These are phyloP conservation scores for Ephestia elutella DNA, from an alignment of 1,140 invertebrate species.

Conservation along the genomic window DNA sequence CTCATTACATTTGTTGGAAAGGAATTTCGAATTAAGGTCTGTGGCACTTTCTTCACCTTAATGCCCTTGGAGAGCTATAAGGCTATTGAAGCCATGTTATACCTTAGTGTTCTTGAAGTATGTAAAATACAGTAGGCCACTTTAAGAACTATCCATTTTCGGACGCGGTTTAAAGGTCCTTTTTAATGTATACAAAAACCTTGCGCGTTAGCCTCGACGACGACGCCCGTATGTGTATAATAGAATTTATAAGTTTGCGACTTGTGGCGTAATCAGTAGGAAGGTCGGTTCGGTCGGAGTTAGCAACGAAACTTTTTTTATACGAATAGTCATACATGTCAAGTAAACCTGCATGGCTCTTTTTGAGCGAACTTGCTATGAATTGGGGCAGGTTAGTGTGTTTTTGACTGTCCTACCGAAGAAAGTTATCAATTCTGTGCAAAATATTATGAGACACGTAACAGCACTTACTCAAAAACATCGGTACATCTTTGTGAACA, in stretches of 20 bases:
- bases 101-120: no score
- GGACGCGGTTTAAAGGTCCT: no score
- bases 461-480: neutral
- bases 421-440: no score
- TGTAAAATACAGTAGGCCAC: no score
- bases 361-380: no score
- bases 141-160: no score
- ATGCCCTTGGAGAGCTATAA: neutral
- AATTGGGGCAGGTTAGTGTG: no score
- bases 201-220: conserved; percentile 30
- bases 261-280: conserved; percentile 23
- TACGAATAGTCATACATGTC: no score
- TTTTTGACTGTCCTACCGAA: no score
- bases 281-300: conserved; percentile 6
- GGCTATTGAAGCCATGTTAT: no score
- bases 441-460: neutral
- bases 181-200: conserved; percentile 25
- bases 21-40: neutral
- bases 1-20: conserved; percentile 15
- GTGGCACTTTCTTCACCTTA: neutral
- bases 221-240: conserved; percentile 18
- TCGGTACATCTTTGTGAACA: neutral
- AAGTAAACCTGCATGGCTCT: no score
- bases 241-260: conserved; percentile 33
- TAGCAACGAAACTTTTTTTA: no score